phyloP scores from a whole-genome alignment of 1,140 invertebrate species.

The Phocides pigmalion region DNA sequence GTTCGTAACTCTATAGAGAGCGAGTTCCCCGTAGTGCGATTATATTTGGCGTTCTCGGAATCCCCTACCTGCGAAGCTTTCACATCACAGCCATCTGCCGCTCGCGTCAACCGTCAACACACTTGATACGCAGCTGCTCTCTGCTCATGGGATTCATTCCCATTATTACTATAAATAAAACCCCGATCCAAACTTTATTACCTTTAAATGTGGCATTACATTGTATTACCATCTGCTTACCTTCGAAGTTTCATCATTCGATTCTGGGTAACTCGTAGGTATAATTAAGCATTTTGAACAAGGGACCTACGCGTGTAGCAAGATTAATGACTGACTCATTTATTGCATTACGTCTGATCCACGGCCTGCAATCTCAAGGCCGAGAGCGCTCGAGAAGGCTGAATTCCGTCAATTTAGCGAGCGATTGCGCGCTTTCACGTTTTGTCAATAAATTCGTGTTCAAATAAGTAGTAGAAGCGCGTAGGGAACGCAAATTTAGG shows the following conservation, averaged over 20 bases:
- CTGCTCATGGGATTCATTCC: conserved; percentile 27
- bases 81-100: conserved; percentile 73
- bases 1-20: conserved; percentile 61
- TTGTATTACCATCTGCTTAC: conserved; percentile 11
- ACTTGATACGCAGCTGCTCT: conserved; percentile 50
- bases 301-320: not conserved
- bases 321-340: conserved; percentile 17
- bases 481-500: conserved; percentile 33
- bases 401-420: not conserved
- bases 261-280: not conserved
- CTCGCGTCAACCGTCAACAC: conserved; percentile 47
- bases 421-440: not conserved
- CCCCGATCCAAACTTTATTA: conserved; percentile 22
- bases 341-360: conserved; percentile 16
- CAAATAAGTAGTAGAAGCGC: not conserved
- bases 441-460: conserved; percentile 6
- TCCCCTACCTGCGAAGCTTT: conserved; percentile 78
- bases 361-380: conserved; percentile 8
- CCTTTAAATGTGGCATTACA: conserved; percentile 3
- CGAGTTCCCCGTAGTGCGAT: conserved; percentile 75
- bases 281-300: not conserved
- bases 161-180: conserved; percentile 29
- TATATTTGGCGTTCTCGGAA: conserved; percentile 82
- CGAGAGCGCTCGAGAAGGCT: too few species aligned
- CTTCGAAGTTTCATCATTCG: not conserved